Evolutionary conservation across 2,113 vertebrate genomes (phyloP).

Genomic region (Myocastor coypus): DNA sequence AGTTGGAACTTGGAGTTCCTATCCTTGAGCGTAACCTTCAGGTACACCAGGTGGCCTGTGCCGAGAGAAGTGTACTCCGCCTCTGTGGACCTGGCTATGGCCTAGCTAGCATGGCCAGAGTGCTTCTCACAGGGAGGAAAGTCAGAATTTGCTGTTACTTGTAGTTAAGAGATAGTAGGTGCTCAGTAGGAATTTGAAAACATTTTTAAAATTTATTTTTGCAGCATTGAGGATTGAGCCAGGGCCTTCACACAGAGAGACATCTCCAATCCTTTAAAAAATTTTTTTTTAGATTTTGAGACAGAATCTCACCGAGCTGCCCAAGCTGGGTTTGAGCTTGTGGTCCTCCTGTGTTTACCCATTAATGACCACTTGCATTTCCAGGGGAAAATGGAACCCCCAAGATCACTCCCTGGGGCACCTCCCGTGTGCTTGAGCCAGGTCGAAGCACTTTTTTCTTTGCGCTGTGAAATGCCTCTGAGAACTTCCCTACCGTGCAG

Average conservation of each 20-base stretch:
- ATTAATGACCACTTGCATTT: neutral
- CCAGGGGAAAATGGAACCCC: too few species aligned
- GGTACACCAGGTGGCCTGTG: neutral
- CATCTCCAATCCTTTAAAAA: neutral
- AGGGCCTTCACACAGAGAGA: neutral
- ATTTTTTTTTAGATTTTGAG: neutral
- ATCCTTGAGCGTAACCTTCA: neutral
- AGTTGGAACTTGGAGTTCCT: neutral
- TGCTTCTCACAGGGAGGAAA: neutral
- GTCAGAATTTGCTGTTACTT: neutral
- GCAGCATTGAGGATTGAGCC: neutral
- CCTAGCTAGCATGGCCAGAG: fast-evolving
- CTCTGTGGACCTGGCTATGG: neutral
- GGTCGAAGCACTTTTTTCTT: neutral
- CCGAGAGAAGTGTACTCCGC: neutral
- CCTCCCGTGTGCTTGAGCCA: neutral
- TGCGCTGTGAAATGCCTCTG: neutral
- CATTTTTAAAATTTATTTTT: neutral
- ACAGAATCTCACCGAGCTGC: neutral
- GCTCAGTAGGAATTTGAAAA: neutral
- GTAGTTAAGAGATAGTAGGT: neutral
- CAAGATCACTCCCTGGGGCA: neutral
- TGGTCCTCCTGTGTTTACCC: neutral
- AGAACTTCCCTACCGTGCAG: neutral
- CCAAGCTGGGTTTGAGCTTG: neutral